These are phyloP conservation scores for Heliothis virescens DNA, from an alignment of 1,140 invertebrate genomes.

Conservation along the genomic window DNA sequence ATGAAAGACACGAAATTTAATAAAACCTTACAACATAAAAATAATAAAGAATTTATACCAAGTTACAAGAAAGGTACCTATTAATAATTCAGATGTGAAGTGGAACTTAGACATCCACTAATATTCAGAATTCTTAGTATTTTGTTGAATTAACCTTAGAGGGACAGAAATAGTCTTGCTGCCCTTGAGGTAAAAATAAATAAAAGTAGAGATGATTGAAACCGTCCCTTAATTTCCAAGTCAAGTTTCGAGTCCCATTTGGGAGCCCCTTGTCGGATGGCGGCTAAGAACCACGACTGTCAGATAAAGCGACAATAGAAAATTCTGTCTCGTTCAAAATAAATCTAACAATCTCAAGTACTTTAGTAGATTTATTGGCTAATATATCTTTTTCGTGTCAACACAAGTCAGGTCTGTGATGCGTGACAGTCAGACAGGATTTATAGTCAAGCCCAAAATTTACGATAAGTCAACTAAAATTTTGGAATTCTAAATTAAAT, in stretches of 20 bases:
- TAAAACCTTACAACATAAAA: not conserved
- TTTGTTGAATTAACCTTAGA: no score
- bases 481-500: not conserved
- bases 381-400: constrained; percentile 32
- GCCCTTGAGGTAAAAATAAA: not conserved
- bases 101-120: no score
- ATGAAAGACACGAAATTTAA: no score
- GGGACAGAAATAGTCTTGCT: not conserved
- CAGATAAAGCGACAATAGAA: constrained; percentile 26
- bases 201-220: constrained; percentile 1
- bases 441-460: not conserved
- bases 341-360: constrained; percentile 27
- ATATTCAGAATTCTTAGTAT: no score
- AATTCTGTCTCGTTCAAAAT: constrained; percentile 9
- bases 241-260: constrained; percentile 29
- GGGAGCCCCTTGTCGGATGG: constrained; percentile 7
- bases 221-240: constrained; percentile 29
- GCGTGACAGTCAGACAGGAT: constrained; percentile 1
- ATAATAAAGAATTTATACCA: not conserved
- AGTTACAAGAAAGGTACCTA: no score
- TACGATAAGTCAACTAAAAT: not conserved
- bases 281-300: constrained; percentile 11
- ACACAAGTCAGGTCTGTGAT: constrained; percentile 25
- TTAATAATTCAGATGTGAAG: not conserved
- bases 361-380: constrained; percentile 30